Evolutionary conservation across 1,140 invertebrate genomes (phyloP).

Genomic region (Bombus waltoni): DNA sequence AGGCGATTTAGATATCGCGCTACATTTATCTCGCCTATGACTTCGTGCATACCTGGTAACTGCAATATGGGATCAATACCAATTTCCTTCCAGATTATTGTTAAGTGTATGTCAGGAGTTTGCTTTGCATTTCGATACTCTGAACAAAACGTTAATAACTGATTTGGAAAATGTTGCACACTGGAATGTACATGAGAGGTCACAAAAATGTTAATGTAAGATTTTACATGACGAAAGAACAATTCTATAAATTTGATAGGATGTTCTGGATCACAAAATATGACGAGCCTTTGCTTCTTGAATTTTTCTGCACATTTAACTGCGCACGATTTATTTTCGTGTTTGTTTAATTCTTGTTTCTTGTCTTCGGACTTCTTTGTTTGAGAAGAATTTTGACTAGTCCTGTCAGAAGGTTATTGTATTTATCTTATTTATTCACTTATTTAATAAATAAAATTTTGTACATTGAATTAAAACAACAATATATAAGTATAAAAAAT

Average conservation of each 20-base stretch:
- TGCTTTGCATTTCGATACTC: slow-evolving; percentile 50
- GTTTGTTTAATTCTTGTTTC: slow-evolving; percentile 2
- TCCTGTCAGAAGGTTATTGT: slow-evolving; percentile 24
- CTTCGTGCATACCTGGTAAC: slow-evolving; percentile 74
- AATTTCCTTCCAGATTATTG: slow-evolving; percentile 83
- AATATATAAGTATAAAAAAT: slow-evolving; percentile 11
- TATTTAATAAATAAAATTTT: slow-evolving; percentile 18
- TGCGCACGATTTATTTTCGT: background rate
- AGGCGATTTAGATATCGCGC: slow-evolving; percentile 83
- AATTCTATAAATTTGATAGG: slow-evolving; percentile 81
- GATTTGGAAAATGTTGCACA: slow-evolving; percentile 56
- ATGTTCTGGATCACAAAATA: slow-evolving; percentile 82
- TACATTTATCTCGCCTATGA: slow-evolving; percentile 83
- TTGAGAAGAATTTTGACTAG: slow-evolving; percentile 5
- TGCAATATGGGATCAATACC: slow-evolving; percentile 79
- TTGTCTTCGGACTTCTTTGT: slow-evolving; percentile 2
- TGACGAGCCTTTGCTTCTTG: slow-evolving; percentile 74
- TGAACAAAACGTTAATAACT: slow-evolving; percentile 67
- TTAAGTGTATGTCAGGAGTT: slow-evolving; percentile 69
- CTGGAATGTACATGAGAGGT: slow-evolving; percentile 81
- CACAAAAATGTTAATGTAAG: slow-evolving; percentile 69
- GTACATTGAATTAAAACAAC: background rate
- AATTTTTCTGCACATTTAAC: slow-evolving; percentile 1
- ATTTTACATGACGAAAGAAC: slow-evolving; percentile 73
- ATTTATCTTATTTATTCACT: slow-evolving; percentile 13